phyloP scores from a whole-genome alignment of 2,888 invertebrate genomes.

The Conomelus anceps region DNA sequence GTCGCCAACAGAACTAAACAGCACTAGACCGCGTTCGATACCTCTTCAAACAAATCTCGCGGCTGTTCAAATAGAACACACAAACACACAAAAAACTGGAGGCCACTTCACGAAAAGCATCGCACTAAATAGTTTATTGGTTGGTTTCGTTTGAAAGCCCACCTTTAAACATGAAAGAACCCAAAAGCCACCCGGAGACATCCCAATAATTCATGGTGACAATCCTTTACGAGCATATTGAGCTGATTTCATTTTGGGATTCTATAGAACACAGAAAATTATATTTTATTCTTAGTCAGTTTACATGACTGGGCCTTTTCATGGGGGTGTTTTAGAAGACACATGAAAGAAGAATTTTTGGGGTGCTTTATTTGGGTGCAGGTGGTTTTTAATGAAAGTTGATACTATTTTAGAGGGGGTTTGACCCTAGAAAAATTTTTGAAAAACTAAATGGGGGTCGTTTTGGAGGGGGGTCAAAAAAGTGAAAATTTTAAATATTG shows the following conservation, averaged over 20 bases:
- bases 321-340: too few relatives aligned
- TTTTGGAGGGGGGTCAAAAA: too few relatives aligned
- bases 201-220: not conserved
- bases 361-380: too few relatives aligned
- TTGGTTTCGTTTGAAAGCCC: not conserved
- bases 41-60: not conserved
- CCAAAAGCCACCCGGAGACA: not conserved
- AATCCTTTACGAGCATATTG: not conserved
- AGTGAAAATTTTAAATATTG: too few relatives aligned
- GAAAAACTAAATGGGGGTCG: too few relatives aligned
- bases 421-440: too few relatives aligned
- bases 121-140: not conserved
- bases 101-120: not conserved
- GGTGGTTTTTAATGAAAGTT: too few relatives aligned
- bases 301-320: not conserved
- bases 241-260: not conserved
- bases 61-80: not conserved
- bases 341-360: too few relatives aligned
- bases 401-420: too few relatives aligned
- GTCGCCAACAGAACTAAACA: not conserved
- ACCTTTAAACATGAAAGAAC: not conserved
- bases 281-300: not conserved
- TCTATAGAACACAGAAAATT: not conserved
- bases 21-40: too few relatives aligned
- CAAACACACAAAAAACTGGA: not conserved